Base-by-base conservation (phyloP, 2,113 vertebrate species). In the Hepsetus odoe region DNA sequence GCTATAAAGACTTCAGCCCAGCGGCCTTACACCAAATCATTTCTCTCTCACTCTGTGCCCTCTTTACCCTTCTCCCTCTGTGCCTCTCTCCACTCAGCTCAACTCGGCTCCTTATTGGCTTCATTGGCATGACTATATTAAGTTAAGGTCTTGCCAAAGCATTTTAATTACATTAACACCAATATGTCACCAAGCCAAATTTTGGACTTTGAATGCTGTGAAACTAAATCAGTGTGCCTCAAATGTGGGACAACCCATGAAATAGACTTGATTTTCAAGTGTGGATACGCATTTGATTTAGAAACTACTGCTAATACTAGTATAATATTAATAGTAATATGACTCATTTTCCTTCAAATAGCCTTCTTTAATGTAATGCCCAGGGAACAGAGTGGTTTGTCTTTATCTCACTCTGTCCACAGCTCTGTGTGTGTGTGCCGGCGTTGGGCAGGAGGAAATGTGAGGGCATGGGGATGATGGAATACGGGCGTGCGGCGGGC, bases 401-500 rank as follows among this genome's bases (percentile, higher is more conserved):
- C n/a, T n/a, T n/a, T n/a, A n/a, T 93, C 89, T 85, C 90, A 87
- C 85, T 88, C 46, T 91, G 91, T 93, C 92, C 96, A 95, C 96
- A 98, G 96, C 96, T n/a, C n/a, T 98, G 95, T 95, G 96, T 93
- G 94, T 94, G 96, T 95, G 94, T 55, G 73, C 70, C 93, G 94
- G 96, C 93, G 93, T 68, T 69, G 94, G 95, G 95, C 94, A 94
- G 95, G 96, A 98, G 97, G 97, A 98, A 98, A 96, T 96, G 95
- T 91, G 95, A 97, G n/a, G n/a, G 96, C 95, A 97, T 95, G 93
- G 96, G 96, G 95, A 92, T 98, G 97, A 98, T 98, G 97, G 96
- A 98, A 96, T 97, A 98, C 96, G 97, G 97, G 98, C 97, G 96
- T 98, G 95, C 95, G 92, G 91, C 91, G 92, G 90, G 91, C 90